Percentiles rank a stretch among this genome's conserved stretches.
Evolutionary conservation across 2,113 vertebrate species (phyloP).

Genomic region (Tragelaphus imberbis): DNA sequence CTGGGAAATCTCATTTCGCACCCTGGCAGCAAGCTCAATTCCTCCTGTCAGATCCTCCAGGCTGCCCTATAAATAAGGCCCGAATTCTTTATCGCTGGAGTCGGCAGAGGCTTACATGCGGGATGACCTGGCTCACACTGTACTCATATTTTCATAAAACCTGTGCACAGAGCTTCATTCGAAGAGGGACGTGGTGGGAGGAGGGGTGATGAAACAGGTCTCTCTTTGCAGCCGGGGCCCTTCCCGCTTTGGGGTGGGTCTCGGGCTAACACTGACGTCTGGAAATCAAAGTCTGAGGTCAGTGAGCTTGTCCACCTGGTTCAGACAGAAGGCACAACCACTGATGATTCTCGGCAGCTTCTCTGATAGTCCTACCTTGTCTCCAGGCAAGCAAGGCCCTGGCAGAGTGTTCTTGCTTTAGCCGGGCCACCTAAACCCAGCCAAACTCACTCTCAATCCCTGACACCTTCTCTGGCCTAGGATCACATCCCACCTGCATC

Average conservation of each 20-base stretch:
- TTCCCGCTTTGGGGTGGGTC: background rate
- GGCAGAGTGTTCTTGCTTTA: background rate
- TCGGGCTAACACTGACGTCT: background rate
- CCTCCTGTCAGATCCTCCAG: slow-evolving; percentile 78
- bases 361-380: background rate
- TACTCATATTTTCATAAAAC: slow-evolving; percentile 46
- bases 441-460: background rate
- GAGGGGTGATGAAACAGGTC: background rate
- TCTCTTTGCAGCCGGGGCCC: background rate
- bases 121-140: slow-evolving; percentile 64
- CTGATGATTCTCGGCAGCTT: background rate
- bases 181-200: background rate
- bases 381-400: background rate
- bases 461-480: background rate
- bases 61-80: slow-evolving; percentile 80
- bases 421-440: background rate
- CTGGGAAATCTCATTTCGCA: slow-evolving; percentile 81
- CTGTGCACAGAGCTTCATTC: background rate
- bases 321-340: background rate
- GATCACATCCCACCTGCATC: background rate
- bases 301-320: background rate
- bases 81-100: slow-evolving; percentile 73
- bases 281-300: background rate
- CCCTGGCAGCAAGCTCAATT: slow-evolving; percentile 79
- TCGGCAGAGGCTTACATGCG: slow-evolving; percentile 69